A percentile compares a stretch with the other conserved stretches of the same genome.
These are phyloP conservation scores for Synchiropus splendidus DNA, from an alignment of 2,113 vertebrate genomes.

Conservation along the genomic window DNA sequence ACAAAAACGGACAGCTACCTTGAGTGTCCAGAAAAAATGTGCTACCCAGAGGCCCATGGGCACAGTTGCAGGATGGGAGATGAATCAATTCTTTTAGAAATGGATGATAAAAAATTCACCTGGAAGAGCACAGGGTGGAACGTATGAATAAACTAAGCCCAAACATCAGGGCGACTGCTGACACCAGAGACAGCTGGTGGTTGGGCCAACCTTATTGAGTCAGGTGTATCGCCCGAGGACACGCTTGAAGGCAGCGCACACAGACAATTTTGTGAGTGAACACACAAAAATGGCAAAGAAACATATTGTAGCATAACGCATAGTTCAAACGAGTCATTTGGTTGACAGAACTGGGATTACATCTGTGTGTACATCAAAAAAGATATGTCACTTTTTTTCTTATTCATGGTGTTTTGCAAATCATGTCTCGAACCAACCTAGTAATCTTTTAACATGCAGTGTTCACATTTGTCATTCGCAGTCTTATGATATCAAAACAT, in stretches of 20 bases:
- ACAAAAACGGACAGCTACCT: no score
- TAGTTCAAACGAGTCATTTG: neutral
- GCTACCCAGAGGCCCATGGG: no score
- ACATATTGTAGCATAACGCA: neutral
- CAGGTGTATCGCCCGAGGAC: constrained; percentile 40
- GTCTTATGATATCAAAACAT: no score
- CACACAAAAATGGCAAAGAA: neutral
- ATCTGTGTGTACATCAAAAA: neutral
- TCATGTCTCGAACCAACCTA: no score
- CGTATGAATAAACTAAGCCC: constrained; percentile 41
- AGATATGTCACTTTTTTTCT: neutral
- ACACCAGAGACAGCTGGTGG: constrained; percentile 42
- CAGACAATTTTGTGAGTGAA: neutral
- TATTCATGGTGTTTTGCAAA: neutral
- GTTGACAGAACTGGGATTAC: neutral
- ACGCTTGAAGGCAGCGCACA: constrained; percentile 11
- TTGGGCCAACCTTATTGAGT: constrained; percentile 43
- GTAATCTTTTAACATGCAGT: no score
- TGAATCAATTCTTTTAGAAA: constrained; percentile 20
- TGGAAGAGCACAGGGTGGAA: constrained; percentile 22
- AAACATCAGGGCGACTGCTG: constrained; percentile 27
- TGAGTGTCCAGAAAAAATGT: no score
- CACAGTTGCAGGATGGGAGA: no score
- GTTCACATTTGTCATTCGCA: no score
- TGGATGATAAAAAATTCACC: constrained; percentile 14